Percentiles rank a stretch among this genome's conserved stretches.
These are phyloP conservation scores for Drosophila pseudotakahashii DNA, from an alignment of 2,888 invertebrate genomes.

Conservation along the genomic window DNA sequence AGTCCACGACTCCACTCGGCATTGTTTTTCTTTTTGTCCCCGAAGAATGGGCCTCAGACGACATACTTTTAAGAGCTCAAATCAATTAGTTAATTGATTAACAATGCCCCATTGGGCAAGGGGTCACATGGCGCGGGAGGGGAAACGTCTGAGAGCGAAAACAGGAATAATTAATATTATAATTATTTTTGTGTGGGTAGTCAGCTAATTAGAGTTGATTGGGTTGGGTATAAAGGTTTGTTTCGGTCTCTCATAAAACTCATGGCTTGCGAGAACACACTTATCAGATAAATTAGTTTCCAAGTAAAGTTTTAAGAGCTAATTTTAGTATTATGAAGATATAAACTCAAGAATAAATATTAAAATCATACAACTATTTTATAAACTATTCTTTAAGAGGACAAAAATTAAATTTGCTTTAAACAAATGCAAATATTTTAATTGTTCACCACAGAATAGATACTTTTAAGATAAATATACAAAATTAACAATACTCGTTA, in stretches of 20 bases:
- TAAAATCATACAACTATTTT: too few relatives aligned
- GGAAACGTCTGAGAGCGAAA: slow-evolving; percentile 5
- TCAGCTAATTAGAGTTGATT: slow-evolving; percentile 20
- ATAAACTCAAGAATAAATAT: too few relatives aligned
- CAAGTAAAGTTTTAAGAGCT: not conserved
- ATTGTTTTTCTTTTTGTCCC: slow-evolving; percentile 33
- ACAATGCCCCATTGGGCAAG: slow-evolving; percentile 49
- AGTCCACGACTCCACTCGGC: slow-evolving; percentile 27
- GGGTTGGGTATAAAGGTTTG: not conserved
- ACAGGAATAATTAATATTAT: slow-evolving; percentile 30
- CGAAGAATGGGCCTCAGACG: slow-evolving; percentile 51
- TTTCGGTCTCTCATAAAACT: not conserved
- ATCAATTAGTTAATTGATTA: slow-evolving; percentile 82
- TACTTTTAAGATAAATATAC: not conserved
- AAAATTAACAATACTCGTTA: slow-evolving; percentile 4
- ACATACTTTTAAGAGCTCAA: slow-evolving; percentile 70
- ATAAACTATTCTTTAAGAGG: too few relatives aligned
- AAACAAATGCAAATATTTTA: too few relatives aligned
- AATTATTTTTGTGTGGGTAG: slow-evolving; percentile 9
- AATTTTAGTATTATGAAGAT: not conserved
- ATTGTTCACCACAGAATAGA: too few relatives aligned
- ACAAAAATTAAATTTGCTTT: too few relatives aligned
- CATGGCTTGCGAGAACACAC: not conserved
- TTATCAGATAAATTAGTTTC: not conserved
- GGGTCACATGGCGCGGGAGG: not conserved